Base-by-base conservation (phyloP, 2,113 vertebrate genomes). In the Nicator chloris region DNA sequence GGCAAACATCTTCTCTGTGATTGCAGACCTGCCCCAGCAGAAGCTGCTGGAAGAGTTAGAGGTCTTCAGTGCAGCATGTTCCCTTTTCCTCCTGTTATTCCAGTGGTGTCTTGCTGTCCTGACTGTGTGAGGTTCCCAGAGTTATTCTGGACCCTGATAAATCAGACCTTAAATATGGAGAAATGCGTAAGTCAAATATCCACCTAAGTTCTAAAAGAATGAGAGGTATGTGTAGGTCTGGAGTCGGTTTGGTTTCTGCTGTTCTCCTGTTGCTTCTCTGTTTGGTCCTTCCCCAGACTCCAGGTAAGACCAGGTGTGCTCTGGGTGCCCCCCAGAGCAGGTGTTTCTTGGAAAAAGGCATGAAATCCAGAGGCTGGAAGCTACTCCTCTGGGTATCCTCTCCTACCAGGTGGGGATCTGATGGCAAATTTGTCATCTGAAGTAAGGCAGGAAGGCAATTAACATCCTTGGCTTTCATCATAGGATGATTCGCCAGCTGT, bases 201-300 rank as follows among this genome's bases (percentile, higher is more conserved):
- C n/a, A 23, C 10, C 2, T 15, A 33, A 0, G 0, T 56, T 54
- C 70, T 44, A 37, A 69, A 65, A 50, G 53, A 86, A 24, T 1
- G 0, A 73, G 26, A 40, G 21, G 20, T 21, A 5, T 0, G 0
- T 80, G n/a, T 22, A 19, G 33, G 22, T 40, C 24, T 40, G 76
- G 40, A 19, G 7, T 37, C 14, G 45, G 24, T 57, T 14, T 56
- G 31, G 12, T 42, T 90, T 76, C n/a, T 61, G 7, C 37, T 66
- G 16, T n/a, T 84, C 15, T 73, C 17, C 15, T n/a, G 15, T 72
- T 92, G n/a, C 39, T 39, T 15, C 47, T 73, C 0, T 0, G 4
- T 47, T 71, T 90, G 27, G 14, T 65, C 63, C 35, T 84, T 94
- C 30, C 24, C 35, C 70, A 54, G 19, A 61, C 24, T 30, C 21